Conservation (phyloP, 2,888 invertebrate genomes). For the Patella ulyssiponensis region DNA sequence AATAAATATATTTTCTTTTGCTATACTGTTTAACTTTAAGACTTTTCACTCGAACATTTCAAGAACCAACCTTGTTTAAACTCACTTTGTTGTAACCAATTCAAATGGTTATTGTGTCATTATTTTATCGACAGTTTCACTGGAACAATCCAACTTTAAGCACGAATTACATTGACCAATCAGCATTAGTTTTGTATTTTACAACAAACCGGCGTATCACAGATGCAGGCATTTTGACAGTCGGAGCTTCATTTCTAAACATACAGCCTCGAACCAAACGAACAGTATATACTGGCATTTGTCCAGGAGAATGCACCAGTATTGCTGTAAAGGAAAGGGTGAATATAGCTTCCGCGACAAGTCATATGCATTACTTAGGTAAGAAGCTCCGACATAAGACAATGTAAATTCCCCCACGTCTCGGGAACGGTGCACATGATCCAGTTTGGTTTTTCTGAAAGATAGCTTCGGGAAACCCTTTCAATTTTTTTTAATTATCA, state of each 20-base stretch:
- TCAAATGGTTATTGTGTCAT: too few species aligned
- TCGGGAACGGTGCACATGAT: too few species aligned
- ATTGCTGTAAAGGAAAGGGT: constrained; percentile 51
- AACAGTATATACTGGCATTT: constrained; percentile 37
- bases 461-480: too few species aligned
- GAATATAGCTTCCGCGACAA: constrained; percentile 55
- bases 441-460: too few species aligned
- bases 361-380: constrained; percentile 63
- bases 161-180: constrained; percentile 30
- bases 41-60: too few species aligned
- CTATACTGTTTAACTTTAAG: too few species aligned
- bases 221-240: constrained; percentile 40
- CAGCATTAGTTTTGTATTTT: constrained; percentile 35
- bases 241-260: constrained; percentile 38
- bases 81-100: too few species aligned
- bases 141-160: constrained; percentile 39
- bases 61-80: too few species aligned
- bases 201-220: constrained; percentile 28
- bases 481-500: too few species aligned
- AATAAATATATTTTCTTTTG: too few species aligned
- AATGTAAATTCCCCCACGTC: too few species aligned
- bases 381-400: background rate
- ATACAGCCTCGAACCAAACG: constrained; percentile 15
- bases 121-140: constrained; percentile 29
- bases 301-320: constrained; percentile 50